A percentile compares a stretch with the other conserved stretches of the same genome.
phyloP scores from a whole-genome alignment of 2,113 vertebrate genomes.

The Puffinus mauretanicus region DNA sequence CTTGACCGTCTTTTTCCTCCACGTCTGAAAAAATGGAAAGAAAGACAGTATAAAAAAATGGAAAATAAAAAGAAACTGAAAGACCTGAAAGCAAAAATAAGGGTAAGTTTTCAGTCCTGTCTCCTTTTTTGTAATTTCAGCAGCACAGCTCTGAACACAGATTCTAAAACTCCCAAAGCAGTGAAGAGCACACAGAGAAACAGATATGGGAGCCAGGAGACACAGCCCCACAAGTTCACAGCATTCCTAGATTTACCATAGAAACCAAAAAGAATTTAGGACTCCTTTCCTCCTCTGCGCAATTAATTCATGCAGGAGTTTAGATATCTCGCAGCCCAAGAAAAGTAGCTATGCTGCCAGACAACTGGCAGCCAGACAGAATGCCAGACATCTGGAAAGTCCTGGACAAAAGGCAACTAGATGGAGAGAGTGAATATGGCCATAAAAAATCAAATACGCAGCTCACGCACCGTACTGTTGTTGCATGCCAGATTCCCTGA shows the following conservation, averaged over 20 bases:
- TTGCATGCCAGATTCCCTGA: not conserved
- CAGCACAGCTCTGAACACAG: not conserved
- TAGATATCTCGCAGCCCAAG: not conserved
- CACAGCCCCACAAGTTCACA: not conserved
- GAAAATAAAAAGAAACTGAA: slow-evolving; percentile 73
- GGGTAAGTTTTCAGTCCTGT: slow-evolving; percentile 64
- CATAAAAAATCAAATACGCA: not conserved
- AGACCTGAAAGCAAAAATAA: slow-evolving; percentile 76
- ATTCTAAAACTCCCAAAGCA: not conserved
- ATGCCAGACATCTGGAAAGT: not conserved
- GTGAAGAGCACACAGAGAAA: not conserved
- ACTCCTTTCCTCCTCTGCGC: not conserved
- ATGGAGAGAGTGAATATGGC: not conserved
- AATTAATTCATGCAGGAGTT: not conserved
- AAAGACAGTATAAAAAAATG: slow-evolving; percentile 56
- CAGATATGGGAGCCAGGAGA: not conserved
- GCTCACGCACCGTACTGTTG: not conserved
- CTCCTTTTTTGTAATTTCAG: not conserved
- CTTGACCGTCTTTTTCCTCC: slow-evolving; percentile 79
- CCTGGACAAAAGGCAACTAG: not conserved
- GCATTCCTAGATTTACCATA: not conserved
- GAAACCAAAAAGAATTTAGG: not conserved
- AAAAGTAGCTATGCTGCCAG: not conserved
- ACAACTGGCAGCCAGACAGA: not conserved
- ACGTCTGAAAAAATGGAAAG: slow-evolving; percentile 79